Percentiles rank a stretch among this genome's conserved stretches.
Evolutionary conservation across 1,140 invertebrate genomes (phyloP).

Genomic region (Zophobas morio): DNA sequence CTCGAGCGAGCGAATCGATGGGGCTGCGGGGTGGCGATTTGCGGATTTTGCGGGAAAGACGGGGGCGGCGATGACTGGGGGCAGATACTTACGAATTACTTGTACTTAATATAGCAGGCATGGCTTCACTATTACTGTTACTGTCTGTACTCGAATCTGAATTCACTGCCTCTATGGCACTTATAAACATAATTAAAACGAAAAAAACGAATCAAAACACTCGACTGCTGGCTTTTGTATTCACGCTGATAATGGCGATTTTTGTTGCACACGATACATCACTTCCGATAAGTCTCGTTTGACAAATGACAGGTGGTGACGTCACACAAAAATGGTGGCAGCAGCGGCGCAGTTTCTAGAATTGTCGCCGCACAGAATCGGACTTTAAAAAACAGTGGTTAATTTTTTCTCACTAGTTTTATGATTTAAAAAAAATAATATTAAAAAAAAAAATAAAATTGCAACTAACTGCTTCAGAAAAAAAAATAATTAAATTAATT

Average conservation of each 20-base stretch:
- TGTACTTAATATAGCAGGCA: constrained; percentile 62
- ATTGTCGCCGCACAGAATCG: background rate
- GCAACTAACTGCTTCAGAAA: too few relatives aligned
- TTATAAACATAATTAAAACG: constrained; percentile 64
- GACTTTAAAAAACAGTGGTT: background rate
- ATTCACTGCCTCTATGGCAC: constrained; percentile 60
- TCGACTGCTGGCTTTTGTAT: constrained; percentile 9
- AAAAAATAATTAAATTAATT: too few relatives aligned
- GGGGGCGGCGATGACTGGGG: constrained; percentile 12
- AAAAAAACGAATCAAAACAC: constrained; percentile 50
- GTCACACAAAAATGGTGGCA: background rate
- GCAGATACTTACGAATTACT: constrained; percentile 60
- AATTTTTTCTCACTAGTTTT: too few relatives aligned
- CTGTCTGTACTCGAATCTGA: constrained; percentile 56
- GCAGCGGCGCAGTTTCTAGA: background rate
- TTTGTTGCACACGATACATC: constrained; percentile 31
- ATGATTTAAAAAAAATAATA: background rate
- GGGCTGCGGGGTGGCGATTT: too few relatives aligned
- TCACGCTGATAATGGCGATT: constrained; percentile 30
- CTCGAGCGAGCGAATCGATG: too few relatives aligned
- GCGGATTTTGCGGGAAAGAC: background rate
- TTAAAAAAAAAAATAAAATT: constrained; percentile 3
- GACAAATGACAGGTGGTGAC: constrained; percentile 27
- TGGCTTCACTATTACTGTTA: constrained; percentile 58
- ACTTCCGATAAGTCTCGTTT: constrained; percentile 25